phyloP scores from a whole-genome alignment of 2,797 vertebrate genomes.

The Heliangelus exortis region DNA sequence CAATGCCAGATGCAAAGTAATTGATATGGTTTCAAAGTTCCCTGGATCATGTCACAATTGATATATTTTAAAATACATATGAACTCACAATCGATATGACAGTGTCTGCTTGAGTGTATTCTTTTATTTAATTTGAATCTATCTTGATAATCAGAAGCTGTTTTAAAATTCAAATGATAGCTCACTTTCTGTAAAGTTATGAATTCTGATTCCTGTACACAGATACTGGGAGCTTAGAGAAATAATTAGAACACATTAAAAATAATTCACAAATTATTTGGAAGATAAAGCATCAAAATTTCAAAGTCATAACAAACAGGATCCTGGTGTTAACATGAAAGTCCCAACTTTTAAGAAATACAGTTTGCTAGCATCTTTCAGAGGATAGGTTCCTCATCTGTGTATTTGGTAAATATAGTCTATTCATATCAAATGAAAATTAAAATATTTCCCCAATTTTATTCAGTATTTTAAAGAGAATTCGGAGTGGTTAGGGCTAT shows the following conservation, averaged over 20 bases:
- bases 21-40: conserved; percentile 2
- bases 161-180: conserved; percentile 13
- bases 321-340: background rate
- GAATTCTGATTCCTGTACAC: background rate
- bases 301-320: background rate
- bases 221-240: background rate
- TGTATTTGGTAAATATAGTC: background rate
- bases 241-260: background rate
- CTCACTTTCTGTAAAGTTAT: background rate
- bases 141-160: conserved; percentile 8
- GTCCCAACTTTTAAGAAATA: background rate
- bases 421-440: background rate
- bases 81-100: background rate
- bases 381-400: background rate
- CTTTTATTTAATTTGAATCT: conserved; percentile 9
- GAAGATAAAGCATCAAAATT: background rate
- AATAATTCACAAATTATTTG: background rate
- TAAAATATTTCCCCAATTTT: conserved; percentile 17
- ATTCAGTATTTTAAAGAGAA: background rate
- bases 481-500: background rate
- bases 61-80: background rate
- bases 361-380: background rate
- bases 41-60: conserved; percentile 5
- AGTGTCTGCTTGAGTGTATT: background rate
- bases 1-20: conserved; percentile 50